A percentile compares a stretch with the other conserved stretches of the same genome.
phyloP scores from a whole-genome alignment of 2,797 vertebrate genomes.

The Myoxocephalus aenaeus region DNA sequence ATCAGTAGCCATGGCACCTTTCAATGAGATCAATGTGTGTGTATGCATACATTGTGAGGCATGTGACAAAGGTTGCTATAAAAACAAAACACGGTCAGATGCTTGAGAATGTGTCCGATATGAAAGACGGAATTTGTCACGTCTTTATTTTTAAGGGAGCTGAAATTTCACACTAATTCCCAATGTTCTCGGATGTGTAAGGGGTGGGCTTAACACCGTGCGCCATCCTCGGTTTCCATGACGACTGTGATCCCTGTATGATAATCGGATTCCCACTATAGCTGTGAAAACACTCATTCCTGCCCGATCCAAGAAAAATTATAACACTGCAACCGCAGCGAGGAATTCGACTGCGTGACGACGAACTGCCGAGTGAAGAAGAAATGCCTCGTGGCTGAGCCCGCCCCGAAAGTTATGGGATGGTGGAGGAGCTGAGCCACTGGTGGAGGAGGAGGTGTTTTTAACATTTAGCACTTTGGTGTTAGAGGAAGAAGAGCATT shows the following conservation, averaged over 20 bases:
- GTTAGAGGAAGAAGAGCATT: constrained; percentile 18
- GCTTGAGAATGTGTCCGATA: constrained; percentile 7
- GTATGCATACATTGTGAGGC: background rate
- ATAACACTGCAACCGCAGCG: constrained; percentile 41
- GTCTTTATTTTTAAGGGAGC: constrained; percentile 72
- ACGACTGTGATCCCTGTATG: constrained; percentile 82
- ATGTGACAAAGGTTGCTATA: background rate
- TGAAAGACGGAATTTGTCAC: constrained; percentile 53
- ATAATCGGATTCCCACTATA: constrained; percentile 83
- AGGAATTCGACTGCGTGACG: constrained; percentile 47
- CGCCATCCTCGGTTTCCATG: constrained; percentile 84
- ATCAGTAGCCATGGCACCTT: background rate
- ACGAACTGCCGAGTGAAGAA: constrained; percentile 25
- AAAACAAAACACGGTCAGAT: background rate
- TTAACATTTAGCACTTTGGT: constrained; percentile 18
- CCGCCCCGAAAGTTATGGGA: constrained; percentile 35
- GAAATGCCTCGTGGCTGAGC: constrained; percentile 33
- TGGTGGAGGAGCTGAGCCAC: constrained; percentile 7
- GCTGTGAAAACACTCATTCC: constrained; percentile 78
- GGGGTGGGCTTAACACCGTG: constrained; percentile 73
- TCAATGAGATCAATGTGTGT: background rate
- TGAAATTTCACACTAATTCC: constrained; percentile 80
- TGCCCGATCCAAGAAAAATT: constrained; percentile 70
- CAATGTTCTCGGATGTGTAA: constrained; percentile 78
- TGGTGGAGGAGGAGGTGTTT: constrained; percentile 26